A percentile compares a stretch with the other conserved stretches of the same genome.
Evolutionary conservation across 1,140 invertebrate genomes (phyloP).

Genomic region (Trichonephila clavata): DNA sequence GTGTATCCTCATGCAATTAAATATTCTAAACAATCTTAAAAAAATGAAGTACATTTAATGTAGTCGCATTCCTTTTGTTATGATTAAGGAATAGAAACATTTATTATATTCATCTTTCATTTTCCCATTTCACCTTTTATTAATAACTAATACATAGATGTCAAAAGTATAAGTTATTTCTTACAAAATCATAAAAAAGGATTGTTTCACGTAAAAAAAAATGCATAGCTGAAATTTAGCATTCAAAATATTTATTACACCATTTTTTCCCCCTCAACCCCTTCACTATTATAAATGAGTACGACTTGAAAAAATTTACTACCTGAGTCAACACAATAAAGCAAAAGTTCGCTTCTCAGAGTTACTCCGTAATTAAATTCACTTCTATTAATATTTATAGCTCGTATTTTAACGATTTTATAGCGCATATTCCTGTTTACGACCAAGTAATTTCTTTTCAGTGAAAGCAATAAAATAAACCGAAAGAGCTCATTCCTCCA

Average conservation of each 20-base stretch:
- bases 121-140: not conserved
- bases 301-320: not conserved
- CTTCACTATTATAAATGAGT: not conserved
- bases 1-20: too few relatives aligned
- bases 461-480: not conserved
- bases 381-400: constrained; percentile 16
- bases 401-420: constrained; percentile 24
- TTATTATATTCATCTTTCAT: too few relatives aligned
- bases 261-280: not conserved
- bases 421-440: not conserved
- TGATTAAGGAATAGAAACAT: too few relatives aligned
- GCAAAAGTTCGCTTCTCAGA: not conserved
- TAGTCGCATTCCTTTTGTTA: too few relatives aligned
- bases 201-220: not conserved
- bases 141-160: not conserved
- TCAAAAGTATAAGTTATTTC: not conserved
- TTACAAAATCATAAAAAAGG: not conserved
- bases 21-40: too few relatives aligned
- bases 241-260: not conserved
- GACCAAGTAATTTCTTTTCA: not conserved
- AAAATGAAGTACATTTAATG: too few relatives aligned
- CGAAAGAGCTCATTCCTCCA: not conserved
- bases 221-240: not conserved
- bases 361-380: not conserved
- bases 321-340: not conserved